Evolutionary conservation across 2,797 vertebrate genomes (phyloP).

Genomic region (Amazonetta brasiliensis): DNA sequence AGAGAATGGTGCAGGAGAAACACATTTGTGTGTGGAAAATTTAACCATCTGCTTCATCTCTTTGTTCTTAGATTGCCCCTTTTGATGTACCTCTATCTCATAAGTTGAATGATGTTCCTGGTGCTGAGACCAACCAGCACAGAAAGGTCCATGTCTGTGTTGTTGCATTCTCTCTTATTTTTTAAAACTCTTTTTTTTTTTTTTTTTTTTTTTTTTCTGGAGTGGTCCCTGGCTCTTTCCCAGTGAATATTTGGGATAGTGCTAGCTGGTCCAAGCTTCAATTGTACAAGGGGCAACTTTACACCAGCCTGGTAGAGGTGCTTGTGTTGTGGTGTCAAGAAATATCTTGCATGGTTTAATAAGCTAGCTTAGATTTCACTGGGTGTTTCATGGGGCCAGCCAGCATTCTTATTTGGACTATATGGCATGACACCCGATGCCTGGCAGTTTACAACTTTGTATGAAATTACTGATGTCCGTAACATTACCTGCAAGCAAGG

Average conservation of each 20-base stretch:
- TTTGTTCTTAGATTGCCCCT: neutral
- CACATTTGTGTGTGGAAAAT: neutral
- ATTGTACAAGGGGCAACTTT: too few relatives aligned
- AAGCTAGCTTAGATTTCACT: neutral
- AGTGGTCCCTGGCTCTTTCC: too few relatives aligned
- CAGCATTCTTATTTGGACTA: neutral
- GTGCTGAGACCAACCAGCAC: neutral
- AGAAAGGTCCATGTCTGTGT: fast-evolving
- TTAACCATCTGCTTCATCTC: neutral
- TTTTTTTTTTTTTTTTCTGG: neutral
- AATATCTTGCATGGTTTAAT: neutral
- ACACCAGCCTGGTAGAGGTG: neutral
- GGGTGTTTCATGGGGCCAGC: neutral
- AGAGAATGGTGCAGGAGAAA: neutral
- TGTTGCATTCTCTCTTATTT: neutral
- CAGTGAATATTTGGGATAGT: neutral
- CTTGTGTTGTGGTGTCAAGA: neutral
- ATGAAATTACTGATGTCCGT: neutral
- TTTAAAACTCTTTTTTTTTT: neutral
- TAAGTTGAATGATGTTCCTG: neutral
- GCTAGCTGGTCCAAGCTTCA: neutral
- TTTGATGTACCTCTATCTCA: neutral
- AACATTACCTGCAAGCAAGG: neutral
- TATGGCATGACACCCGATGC: fast-evolving
- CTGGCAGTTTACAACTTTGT: neutral